Conservation (phyloP, 2,888 invertebrate species). For the Cotesia congregata region DNA sequence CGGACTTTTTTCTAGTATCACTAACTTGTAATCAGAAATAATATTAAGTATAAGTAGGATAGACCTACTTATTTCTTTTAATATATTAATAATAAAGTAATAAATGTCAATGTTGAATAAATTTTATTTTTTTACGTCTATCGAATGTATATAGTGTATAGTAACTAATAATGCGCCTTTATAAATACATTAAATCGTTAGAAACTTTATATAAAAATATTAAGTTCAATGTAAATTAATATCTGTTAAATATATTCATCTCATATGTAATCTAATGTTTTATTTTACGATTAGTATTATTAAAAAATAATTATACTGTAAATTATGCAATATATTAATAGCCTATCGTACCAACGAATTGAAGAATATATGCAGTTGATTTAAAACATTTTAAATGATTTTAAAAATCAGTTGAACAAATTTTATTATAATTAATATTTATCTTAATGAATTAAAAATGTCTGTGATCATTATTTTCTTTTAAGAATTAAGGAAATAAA, state of each 20-base stretch:
- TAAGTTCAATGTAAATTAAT: conserved; percentile 28
- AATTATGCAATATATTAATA: conserved; percentile 9
- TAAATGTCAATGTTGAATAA: conserved; percentile 38
- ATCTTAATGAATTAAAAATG: background rate
- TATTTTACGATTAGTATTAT: conserved; percentile 5
- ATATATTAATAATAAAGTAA: conserved; percentile 40
- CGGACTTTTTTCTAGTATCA: background rate
- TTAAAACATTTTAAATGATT: background rate
- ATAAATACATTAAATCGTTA: background rate
- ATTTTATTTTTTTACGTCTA: conserved; percentile 50
- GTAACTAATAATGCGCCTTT: background rate
- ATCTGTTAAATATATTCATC: conserved; percentile 38
- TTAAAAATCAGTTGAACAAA: conserved; percentile 1
- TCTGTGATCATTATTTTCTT: background rate
- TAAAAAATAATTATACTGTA: background rate
- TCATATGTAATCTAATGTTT: conserved; percentile 11
- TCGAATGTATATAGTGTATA: conserved; percentile 38
- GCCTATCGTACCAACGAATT: background rate
- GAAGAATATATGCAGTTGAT: background rate
- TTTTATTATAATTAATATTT: background rate
- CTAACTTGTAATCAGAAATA: background rate
- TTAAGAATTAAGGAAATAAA: background rate
- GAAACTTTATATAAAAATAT: conserved; percentile 3
- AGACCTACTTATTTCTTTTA: conserved; percentile 36
- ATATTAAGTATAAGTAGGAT: conserved; percentile 35